Evolutionary conservation across 2,888 invertebrate genomes (phyloP).

Genomic region (Miltochrista miniata): DNA sequence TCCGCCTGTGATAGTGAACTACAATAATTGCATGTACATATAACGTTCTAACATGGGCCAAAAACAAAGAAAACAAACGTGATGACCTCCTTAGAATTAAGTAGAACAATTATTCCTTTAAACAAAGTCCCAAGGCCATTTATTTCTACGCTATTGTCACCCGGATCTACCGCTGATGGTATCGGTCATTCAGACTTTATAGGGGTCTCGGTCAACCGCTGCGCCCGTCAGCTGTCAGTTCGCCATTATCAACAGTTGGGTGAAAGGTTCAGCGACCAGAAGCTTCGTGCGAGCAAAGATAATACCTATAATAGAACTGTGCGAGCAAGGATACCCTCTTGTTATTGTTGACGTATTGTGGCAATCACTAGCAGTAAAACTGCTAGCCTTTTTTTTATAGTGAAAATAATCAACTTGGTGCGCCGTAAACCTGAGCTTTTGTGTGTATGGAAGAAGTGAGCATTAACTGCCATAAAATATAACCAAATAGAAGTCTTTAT

Average conservation of each 20-base stretch:
- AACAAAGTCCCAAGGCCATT: not conserved
- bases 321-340: conserved; percentile 4
- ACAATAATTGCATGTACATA: too few relatives aligned
- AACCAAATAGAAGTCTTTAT: too few relatives aligned
- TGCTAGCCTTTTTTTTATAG: too few relatives aligned
- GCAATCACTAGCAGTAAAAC: not conserved
- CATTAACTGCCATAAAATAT: too few relatives aligned
- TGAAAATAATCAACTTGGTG: too few relatives aligned
- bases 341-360: not conserved
- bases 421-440: too few relatives aligned
- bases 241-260: not conserved
- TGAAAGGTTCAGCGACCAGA: conserved; percentile 9
- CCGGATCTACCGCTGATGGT: not conserved
- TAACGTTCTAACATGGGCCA: too few relatives aligned
- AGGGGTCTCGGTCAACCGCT: conserved; percentile 12
- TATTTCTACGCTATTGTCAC: not conserved
- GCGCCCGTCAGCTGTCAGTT: not conserved
- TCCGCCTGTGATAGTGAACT: too few relatives aligned
- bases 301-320: not conserved
- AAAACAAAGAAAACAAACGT: too few relatives aligned
- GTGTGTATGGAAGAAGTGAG: too few relatives aligned
- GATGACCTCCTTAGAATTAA: too few relatives aligned
- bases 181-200: conserved; percentile 4
- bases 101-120: not conserved
- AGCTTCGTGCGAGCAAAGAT: not conserved